These are phyloP conservation scores for Athalia circularis DNA, from an alignment of 2,888 invertebrate genomes.

Conservation along the genomic window DNA sequence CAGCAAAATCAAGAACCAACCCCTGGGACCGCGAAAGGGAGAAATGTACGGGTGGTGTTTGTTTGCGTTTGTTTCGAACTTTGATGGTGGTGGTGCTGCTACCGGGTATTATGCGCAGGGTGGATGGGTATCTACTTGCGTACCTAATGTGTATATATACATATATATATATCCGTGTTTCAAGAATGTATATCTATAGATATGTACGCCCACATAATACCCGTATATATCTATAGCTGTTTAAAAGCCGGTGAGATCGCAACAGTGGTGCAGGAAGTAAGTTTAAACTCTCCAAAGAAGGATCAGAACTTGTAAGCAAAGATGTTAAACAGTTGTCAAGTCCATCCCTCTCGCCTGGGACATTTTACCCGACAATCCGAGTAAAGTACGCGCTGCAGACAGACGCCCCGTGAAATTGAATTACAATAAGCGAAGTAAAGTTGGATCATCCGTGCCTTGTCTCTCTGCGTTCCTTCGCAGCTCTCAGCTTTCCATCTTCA, in stretches of 20 bases:
- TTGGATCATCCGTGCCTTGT: conserved; percentile 70
- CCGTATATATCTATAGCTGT: conserved; percentile 6
- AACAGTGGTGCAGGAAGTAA: conserved; percentile 29
- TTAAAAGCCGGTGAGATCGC: conserved; percentile 23
- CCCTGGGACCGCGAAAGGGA: background rate
- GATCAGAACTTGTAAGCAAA: conserved; percentile 56
- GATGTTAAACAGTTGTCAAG: conserved; percentile 70
- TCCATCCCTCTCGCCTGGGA: conserved; percentile 60
- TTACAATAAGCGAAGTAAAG: conserved; percentile 70
- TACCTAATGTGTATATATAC: too few relatives aligned
- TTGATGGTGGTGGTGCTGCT: too few relatives aligned
- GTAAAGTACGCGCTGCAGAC: conserved; percentile 53
- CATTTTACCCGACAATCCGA: conserved; percentile 55
- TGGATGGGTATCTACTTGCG: too few relatives aligned
- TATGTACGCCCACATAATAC: background rate
- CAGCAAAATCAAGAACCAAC: conserved; percentile 6
- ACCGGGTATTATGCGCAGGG: too few relatives aligned
- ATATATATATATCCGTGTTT: too few relatives aligned
- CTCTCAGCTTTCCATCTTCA: conserved; percentile 8
- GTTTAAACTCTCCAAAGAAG: conserved; percentile 33
- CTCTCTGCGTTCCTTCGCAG: conserved; percentile 59
- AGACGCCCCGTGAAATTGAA: conserved; percentile 69
- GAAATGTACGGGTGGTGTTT: too few relatives aligned
- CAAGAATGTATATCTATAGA: too few relatives aligned
- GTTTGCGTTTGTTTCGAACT: too few relatives aligned